A percentile compares a stretch with the other conserved stretches of the same genome.
phyloP scores from a whole-genome alignment of 2,797 vertebrate genomes.

The Spatula versicolor region DNA sequence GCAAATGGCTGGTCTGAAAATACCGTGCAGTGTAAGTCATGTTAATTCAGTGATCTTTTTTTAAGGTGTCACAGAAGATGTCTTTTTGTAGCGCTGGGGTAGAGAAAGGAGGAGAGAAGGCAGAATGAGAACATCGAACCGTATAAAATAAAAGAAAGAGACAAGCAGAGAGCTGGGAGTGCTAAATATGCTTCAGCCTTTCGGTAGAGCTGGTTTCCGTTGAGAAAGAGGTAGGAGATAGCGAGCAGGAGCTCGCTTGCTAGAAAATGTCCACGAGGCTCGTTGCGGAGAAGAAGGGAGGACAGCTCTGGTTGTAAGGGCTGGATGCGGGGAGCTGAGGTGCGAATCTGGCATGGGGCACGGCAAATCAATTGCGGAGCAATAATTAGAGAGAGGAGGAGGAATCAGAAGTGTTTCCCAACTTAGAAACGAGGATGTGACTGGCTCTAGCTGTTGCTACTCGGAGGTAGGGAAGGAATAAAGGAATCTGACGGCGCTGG shows the following conservation, averaged over 20 bases:
- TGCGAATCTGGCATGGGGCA: slow-evolving; percentile 13
- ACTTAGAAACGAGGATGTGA: slow-evolving; percentile 53
- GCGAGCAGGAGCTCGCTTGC: neutral
- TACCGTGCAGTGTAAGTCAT: slow-evolving; percentile 2
- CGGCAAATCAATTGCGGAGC: neutral
- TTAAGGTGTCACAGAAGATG: slow-evolving; percentile 44
- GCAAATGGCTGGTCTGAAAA: slow-evolving; percentile 51
- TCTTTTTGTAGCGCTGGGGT: slow-evolving; percentile 24
- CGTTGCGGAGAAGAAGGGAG: slow-evolving; percentile 26
- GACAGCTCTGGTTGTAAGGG: slow-evolving; percentile 37
- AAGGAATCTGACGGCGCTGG: neutral
- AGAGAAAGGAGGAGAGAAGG: slow-evolving; percentile 45
- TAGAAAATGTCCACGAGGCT: neutral
- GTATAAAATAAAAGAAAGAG: slow-evolving; percentile 63
- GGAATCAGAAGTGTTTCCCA: slow-evolving; percentile 59
- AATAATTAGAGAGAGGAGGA: slow-evolving; percentile 61
- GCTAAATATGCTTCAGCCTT: slow-evolving; percentile 61
- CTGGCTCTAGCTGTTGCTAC: slow-evolving; percentile 44
- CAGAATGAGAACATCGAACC: slow-evolving; percentile 49
- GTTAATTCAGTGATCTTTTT: slow-evolving; percentile 22
- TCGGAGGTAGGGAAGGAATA: slow-evolving; percentile 13
- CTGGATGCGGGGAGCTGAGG: slow-evolving; percentile 30
- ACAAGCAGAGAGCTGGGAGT: slow-evolving; percentile 44
- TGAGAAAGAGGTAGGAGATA: neutral
- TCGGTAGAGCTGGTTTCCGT: slow-evolving; percentile 7